phyloP scores from a whole-genome alignment of 2,888 invertebrate species.

The Agrotis exclamationis region DNA sequence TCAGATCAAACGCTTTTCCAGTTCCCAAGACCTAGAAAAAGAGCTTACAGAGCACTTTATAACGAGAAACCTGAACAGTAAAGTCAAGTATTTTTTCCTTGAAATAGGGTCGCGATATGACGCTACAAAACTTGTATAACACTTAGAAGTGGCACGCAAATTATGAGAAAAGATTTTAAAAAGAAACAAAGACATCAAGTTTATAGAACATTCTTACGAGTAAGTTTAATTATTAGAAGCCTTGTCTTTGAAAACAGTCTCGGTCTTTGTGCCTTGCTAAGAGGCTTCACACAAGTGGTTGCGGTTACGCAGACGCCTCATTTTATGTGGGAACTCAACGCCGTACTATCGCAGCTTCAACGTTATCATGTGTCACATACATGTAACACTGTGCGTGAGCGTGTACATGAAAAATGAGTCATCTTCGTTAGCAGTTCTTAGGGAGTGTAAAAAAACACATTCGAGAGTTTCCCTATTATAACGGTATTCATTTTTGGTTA shows the following conservation, averaged over 20 bases:
- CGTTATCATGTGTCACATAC: constrained; percentile 13
- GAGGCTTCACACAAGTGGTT: constrained; percentile 25
- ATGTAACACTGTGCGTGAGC: constrained; percentile 2
- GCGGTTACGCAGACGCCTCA: constrained; percentile 17
- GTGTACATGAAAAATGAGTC: constrained; percentile 12
- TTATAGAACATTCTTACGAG: constrained; percentile 64
- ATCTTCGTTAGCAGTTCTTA: constrained; percentile 13
- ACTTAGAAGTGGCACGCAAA: constrained; percentile 61
- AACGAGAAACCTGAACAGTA: constrained; percentile 37
- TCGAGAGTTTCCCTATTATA: too few relatives aligned
- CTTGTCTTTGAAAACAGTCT: constrained; percentile 57
- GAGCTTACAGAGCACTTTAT: constrained; percentile 13
- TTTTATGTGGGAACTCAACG: constrained; percentile 2
- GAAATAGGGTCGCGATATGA: constrained; percentile 42
- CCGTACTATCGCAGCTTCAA: not conserved
- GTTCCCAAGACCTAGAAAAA: constrained; percentile 17
- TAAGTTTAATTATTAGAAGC: constrained; percentile 72
- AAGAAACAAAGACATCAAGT: constrained; percentile 65
- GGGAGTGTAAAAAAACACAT: too few relatives aligned
- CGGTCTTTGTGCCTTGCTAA: constrained; percentile 47
- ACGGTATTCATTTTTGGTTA: too few relatives aligned
- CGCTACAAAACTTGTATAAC: constrained; percentile 54
- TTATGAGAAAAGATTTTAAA: constrained; percentile 63
- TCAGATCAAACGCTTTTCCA: not conserved
- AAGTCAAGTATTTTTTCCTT: constrained; percentile 35